phyloP scores from a whole-genome alignment of 2,113 vertebrate genomes.

The Petromus typicus region DNA sequence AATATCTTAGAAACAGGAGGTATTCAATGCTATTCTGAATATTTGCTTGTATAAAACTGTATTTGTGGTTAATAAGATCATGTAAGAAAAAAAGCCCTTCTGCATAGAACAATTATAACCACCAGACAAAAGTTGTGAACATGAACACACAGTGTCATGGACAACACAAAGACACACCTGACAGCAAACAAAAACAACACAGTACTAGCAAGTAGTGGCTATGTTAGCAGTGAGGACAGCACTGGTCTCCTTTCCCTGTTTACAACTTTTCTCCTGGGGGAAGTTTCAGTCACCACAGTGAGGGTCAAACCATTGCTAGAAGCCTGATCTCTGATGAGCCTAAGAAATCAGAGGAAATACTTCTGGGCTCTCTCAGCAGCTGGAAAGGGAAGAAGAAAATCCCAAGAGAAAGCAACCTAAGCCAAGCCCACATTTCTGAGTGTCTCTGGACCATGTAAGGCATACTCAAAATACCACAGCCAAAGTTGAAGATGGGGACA shows the following conservation, averaged over 20 bases:
- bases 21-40: background rate
- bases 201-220: background rate
- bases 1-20: background rate
- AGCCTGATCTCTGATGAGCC: background rate
- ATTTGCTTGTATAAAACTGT: background rate
- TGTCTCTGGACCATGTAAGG: background rate
- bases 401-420: background rate
- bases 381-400: background rate
- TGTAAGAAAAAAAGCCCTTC: background rate
- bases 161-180: background rate
- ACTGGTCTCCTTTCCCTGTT: background rate
- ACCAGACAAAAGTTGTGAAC: background rate
- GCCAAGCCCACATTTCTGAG: background rate
- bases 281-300: background rate
- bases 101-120: background rate
- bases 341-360: background rate
- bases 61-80: background rate
- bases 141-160: background rate
- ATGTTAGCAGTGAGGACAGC: background rate
- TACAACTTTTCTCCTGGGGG: background rate
- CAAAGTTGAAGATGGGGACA: background rate
- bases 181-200: background rate
- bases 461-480: too few species aligned
- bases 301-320: background rate
- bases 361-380: background rate